Evolutionary conservation across 1,140 invertebrate species (phyloP).

Genomic region (Drosophila guanche): DNA sequence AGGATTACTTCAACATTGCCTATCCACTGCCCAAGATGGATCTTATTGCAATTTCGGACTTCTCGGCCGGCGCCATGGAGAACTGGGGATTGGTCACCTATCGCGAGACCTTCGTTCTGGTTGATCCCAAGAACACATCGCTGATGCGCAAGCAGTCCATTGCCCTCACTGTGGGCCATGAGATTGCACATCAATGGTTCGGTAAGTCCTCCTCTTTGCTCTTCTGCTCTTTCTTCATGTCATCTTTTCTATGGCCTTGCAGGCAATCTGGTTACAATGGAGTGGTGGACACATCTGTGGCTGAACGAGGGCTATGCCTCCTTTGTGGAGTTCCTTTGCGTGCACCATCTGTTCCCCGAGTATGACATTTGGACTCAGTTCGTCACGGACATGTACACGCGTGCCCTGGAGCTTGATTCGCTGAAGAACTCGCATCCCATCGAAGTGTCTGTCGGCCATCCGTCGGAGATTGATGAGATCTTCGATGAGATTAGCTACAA

Average conservation of each 20-base stretch:
- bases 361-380: slow-evolving; percentile 98
- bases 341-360: slow-evolving; percentile 93
- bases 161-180: slow-evolving; percentile 93
- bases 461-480: slow-evolving; percentile 96
- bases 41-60: slow-evolving; percentile 97
- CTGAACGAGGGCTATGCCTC: slow-evolving; percentile 97
- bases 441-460: slow-evolving; percentile 94
- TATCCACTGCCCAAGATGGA: slow-evolving; percentile 98
- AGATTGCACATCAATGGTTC: slow-evolving; percentile 96
- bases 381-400: slow-evolving; percentile 91
- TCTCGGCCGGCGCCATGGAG: slow-evolving; percentile 96
- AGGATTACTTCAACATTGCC: slow-evolving; percentile 96
- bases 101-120: slow-evolving; percentile 92
- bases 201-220: slow-evolving; percentile 76
- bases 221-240: neutral
- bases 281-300: slow-evolving; percentile 94
- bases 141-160: slow-evolving; percentile 93
- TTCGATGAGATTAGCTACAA: slow-evolving; percentile 98
- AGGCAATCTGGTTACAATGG: slow-evolving; percentile 93
- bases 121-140: slow-evolving; percentile 93
- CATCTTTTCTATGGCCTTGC: neutral
- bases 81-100: slow-evolving; percentile 93
- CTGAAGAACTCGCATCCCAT: slow-evolving; percentile 96
- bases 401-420: slow-evolving; percentile 94
- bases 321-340: slow-evolving; percentile 94